These are phyloP conservation scores for Cladopsammia gracilis DNA, from an alignment of 64 coral and sea anemone species.

Conservation along the genomic window DNA sequence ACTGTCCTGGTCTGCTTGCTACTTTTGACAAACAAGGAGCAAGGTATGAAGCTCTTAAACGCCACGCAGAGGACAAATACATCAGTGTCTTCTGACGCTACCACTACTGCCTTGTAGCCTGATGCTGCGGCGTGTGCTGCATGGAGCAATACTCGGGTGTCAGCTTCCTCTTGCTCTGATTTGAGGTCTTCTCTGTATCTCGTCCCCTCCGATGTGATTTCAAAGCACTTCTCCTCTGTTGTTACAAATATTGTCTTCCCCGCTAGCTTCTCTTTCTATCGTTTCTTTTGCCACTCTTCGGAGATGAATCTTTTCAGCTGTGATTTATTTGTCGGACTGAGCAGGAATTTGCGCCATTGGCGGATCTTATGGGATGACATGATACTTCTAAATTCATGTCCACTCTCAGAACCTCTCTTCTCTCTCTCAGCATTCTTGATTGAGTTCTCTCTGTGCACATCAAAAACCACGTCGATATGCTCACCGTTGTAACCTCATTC, in stretches of 20 bases:
- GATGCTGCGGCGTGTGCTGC: background rate
- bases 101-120: background rate
- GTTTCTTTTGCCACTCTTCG: constrained; percentile 21
- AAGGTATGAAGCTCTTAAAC: background rate
- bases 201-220: background rate
- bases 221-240: background rate
- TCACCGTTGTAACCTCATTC: too few species aligned
- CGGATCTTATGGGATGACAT: background rate
- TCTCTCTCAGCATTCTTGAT: constrained; percentile 71
- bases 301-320: constrained; percentile 33
- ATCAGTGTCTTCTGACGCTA: constrained; percentile 4
- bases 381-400: constrained; percentile 20
- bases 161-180: background rate
- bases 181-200: background rate
- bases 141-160: background rate
- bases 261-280: background rate
- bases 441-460: constrained; percentile 28
- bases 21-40: too few species aligned
- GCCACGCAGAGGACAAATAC: background rate
- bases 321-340: constrained; percentile 1
- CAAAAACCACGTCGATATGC: constrained; percentile 34
- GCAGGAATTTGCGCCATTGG: constrained; percentile 48
- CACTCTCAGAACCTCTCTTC: background rate
- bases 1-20: too few species aligned
- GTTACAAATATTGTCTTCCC: constrained; percentile 25